Evolutionary conservation across 2,888 invertebrate species (phyloP), one percentile per base, ranked within the genome.

Genomic region (Lacanobia wlatinum): DNA sequence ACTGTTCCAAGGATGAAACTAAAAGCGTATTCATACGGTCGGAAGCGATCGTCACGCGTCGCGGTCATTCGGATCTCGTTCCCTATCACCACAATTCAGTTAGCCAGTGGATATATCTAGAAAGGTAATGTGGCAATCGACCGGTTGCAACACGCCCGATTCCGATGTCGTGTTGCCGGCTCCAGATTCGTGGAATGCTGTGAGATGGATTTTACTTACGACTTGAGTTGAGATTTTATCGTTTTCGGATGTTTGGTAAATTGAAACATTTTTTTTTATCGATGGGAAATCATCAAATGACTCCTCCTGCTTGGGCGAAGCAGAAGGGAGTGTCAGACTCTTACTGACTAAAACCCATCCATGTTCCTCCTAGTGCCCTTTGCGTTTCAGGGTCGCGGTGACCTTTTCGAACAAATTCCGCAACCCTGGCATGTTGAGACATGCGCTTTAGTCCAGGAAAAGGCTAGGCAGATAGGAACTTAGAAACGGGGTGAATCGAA

Each of bases 31-130:
- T 55, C 66, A 63, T 72, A 55, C 46, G 43, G 21, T 83, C 83
- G 79, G 83, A 83, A 86, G 79, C 75, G 56, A 65, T 77, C 70
- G 79, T 82, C 69, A 78, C 73, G 78, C 50, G n/a, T 43, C 66
- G 84, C 70, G 76, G 79, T 71, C 83, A 85, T 86, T 83, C 79
- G 86, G 84, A 86, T 81, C 83, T 81, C 64, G 65, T n/a, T 76
- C 82, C 78, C 76, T 72, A 66, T 76, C 76, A 53, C 70, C 67
- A 62, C 78, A 70, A 76, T 78, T 72, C 68, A 76, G 70, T 76
- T 70, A 76, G 70, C 64, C 16, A 46, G 61, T 78, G 75, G 48
- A 72, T 77, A 85, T 77, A 70, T 83, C 84, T 85, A 86, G 84
- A 85, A 83, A 81, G 86, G 83, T 68, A 70, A 69, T 0, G 48